These are phyloP conservation scores for Canis aureus DNA, from an alignment of 2,113 vertebrate genomes.

Conservation along the genomic window DNA sequence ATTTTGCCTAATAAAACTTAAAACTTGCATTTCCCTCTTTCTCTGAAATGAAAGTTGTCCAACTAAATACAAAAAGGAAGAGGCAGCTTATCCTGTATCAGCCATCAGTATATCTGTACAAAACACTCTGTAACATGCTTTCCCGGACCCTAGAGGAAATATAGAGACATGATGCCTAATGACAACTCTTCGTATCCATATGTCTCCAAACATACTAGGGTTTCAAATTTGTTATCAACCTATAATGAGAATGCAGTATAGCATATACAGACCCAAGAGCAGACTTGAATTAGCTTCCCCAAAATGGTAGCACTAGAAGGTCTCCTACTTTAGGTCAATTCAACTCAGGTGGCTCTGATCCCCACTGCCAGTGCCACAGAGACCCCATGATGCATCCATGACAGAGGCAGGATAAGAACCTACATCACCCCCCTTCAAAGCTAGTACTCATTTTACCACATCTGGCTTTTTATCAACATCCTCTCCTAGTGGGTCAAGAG, in stretches of 20 bases:
- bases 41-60: not conserved
- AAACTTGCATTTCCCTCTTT: not conserved
- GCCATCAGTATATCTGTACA: not conserved
- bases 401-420: not conserved
- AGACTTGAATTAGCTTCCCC: not conserved
- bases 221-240: not conserved
- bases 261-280: not conserved
- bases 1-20: slow-evolving; percentile 19
- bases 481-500: not conserved
- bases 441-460: not conserved
- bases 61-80: not conserved
- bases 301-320: not conserved
- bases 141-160: not conserved
- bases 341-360: not conserved
- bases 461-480: not conserved
- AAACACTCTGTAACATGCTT: not conserved
- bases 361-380: not conserved
- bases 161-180: not conserved
- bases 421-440: not conserved
- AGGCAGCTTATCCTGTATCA: not conserved
- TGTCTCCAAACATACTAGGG: not conserved
- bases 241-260: not conserved
- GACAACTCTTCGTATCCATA: not conserved
- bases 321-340: not conserved
- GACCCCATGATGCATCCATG: not conserved